Evolutionary conservation across 2,888 invertebrate genomes (phyloP).

Genomic region (Onchidella celtica): DNA sequence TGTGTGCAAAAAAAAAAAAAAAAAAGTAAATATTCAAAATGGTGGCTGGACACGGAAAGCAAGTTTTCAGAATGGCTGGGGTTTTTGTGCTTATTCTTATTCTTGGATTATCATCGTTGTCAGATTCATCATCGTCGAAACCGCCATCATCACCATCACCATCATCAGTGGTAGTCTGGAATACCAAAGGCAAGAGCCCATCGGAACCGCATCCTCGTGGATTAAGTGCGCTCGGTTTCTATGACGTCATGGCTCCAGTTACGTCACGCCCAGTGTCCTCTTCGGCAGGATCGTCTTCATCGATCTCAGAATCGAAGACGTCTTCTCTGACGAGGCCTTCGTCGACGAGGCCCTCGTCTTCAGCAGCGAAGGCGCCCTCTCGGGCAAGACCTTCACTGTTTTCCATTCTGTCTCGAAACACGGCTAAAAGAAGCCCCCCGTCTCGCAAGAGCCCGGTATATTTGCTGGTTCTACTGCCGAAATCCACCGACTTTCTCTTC

Average conservation of each 20-base stretch:
- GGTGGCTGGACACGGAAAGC: too few relatives aligned
- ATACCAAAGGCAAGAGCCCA: too few relatives aligned
- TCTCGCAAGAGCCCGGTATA: slow-evolving; percentile 49
- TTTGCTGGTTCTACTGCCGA: slow-evolving; percentile 70
- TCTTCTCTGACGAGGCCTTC: background rate
- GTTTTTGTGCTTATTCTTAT: too few relatives aligned
- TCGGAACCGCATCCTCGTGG: background rate
- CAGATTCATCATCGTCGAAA: background rate
- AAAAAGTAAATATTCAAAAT: too few relatives aligned
- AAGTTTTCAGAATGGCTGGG: too few relatives aligned
- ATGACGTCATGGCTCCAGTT: too few relatives aligned
- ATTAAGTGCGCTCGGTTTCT: background rate
- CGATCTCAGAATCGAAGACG: background rate
- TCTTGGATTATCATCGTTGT: too few relatives aligned
- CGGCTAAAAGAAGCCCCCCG: background rate
- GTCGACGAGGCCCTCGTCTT: background rate
- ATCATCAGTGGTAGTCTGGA: too few relatives aligned
- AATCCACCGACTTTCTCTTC: slow-evolving; percentile 62
- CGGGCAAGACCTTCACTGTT: background rate
- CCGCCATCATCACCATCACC: background rate
- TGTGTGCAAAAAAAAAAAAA: too few relatives aligned
- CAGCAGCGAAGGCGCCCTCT: background rate
- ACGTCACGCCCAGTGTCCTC: background rate
- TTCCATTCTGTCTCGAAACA: background rate
- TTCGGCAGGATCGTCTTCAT: background rate